Evolutionary conservation across 1,140 invertebrate genomes (phyloP).

Genomic region (Pseudobourletiella spinata): DNA sequence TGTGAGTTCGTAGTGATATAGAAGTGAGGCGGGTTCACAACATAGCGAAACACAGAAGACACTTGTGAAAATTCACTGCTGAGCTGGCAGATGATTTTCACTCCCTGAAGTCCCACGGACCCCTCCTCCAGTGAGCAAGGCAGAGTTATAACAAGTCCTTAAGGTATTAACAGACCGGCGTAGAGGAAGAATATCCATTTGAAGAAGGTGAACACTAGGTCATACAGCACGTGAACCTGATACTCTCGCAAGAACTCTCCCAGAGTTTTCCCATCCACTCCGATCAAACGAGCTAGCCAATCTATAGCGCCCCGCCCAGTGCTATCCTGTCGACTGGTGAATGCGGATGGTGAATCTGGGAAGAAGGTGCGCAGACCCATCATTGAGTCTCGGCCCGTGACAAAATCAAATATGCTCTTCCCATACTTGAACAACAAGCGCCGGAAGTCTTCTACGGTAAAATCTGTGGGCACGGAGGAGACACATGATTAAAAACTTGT

Average conservation of each 20-base stretch:
- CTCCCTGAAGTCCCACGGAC: too few relatives aligned
- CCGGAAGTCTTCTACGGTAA: neutral
- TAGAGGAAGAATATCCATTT: conserved; percentile 36
- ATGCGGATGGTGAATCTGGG: neutral
- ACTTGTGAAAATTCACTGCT: too few relatives aligned
- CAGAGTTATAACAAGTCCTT: too few relatives aligned
- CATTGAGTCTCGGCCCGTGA: neutral
- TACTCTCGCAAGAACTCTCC: conserved; percentile 35
- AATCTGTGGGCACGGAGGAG: too few relatives aligned
- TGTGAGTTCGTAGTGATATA: too few relatives aligned
- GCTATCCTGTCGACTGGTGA: neutral
- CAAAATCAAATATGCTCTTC: conserved; percentile 15
- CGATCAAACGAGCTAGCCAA: conserved; percentile 31
- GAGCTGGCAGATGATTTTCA: too few relatives aligned
- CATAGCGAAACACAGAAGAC: too few relatives aligned
- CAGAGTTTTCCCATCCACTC: conserved; percentile 32
- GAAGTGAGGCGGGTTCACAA: too few relatives aligned
- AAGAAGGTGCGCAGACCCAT: neutral
- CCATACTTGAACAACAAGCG: conserved; percentile 10
- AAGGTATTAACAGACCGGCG: conserved; percentile 33
- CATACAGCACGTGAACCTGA: conserved; percentile 36
- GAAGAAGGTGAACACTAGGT: conserved; percentile 35
- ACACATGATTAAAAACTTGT: too few relatives aligned
- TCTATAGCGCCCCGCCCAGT: conserved; percentile 16
- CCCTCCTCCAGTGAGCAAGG: too few relatives aligned